Evolutionary conservation across 1,140 invertebrate species (phyloP), one percentile per base, ranked within the genome.

Genomic region (Leguminivora glycinivorella): DNA sequence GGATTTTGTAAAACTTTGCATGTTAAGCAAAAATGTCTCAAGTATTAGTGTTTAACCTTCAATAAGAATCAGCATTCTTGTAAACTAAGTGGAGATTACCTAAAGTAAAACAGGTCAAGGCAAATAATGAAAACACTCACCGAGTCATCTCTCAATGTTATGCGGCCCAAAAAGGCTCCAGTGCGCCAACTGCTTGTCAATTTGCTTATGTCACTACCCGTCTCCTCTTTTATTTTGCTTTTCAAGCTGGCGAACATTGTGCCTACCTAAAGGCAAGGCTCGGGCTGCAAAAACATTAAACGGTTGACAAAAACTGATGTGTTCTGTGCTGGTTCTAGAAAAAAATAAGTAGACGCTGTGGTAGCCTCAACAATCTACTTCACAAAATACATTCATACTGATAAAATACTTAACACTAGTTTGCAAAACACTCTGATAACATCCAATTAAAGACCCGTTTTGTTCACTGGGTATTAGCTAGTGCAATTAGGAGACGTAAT

Each of bases 181-280:
- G 72, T 88, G 12, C 88, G 81, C 89, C 89, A 91, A 75, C 81
- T 90, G 74, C 83, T 91, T 0, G 89, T 89, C 68, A 91, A 69
- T 79, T 85, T 91, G 69, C 88, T 88, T n/a, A 90, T 76, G 70
- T 91, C 89, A 70, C 85, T 91, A 25, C 89, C 89, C 76, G 89
- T 90, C 79, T 91, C 89, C 75, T 91, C 89, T 71, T 89, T 90
- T 71, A 91, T 91, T 79, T 90, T 91, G 80, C 87, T 91, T 77
- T 91, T 91, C 40, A 91, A 73, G 72, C 88, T 91, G 38, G 89
- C 89, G 68, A 91, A 91, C 89, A 91, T 91, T 72, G 74, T 81
- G 63, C 34, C 75, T 71, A 70, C 0, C 34, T 58, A 47, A 56
- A 67, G 29, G 43, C 56, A 25, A 47, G 58, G 72, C 75, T 74